Evolutionary conservation across 2,113 vertebrate species (phyloP).

Genomic region (Phocoena sinus): DNA sequence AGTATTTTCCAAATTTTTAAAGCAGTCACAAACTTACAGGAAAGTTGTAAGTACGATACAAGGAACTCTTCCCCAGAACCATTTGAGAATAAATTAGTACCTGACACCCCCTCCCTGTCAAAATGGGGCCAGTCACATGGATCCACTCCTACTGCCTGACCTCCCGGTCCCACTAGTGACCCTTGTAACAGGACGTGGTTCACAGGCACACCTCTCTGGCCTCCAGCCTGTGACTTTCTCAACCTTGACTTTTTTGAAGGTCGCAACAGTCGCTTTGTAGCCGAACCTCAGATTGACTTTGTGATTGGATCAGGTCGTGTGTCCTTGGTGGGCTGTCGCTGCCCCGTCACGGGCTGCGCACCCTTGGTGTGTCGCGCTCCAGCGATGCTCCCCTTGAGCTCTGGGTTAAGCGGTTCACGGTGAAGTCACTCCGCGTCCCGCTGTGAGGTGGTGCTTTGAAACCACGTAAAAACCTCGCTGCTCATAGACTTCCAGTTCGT

Average conservation of each 20-base stretch:
- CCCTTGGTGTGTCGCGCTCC: neutral
- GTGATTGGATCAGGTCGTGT: neutral
- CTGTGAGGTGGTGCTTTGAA: neutral
- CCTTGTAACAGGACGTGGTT: neutral
- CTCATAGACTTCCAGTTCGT: too few relatives aligned
- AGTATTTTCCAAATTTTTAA: neutral
- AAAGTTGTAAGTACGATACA: neutral
- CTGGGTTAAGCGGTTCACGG: neutral
- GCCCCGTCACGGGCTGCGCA: rapidly evolving
- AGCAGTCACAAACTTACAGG: neutral
- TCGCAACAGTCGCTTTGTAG: too few relatives aligned
- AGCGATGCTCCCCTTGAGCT: neutral
- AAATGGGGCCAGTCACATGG: rapidly evolving
- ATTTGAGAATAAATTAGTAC: neutral
- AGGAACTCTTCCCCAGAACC: neutral
- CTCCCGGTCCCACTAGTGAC: neutral
- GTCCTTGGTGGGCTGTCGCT: neutral
- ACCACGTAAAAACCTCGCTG: neutral
- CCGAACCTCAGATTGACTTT: neutral
- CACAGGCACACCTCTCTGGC: too few relatives aligned
- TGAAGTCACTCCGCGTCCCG: neutral
- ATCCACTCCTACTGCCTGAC: neutral
- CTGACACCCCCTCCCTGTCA: neutral
- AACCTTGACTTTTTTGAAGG: neutral
- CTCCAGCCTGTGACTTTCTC: neutral